A percentile compares a stretch with the other conserved stretches of the same genome.
Conservation (phyloP, 2,113 vertebrate genomes). For the Capricornis sumatraensis region DNA sequence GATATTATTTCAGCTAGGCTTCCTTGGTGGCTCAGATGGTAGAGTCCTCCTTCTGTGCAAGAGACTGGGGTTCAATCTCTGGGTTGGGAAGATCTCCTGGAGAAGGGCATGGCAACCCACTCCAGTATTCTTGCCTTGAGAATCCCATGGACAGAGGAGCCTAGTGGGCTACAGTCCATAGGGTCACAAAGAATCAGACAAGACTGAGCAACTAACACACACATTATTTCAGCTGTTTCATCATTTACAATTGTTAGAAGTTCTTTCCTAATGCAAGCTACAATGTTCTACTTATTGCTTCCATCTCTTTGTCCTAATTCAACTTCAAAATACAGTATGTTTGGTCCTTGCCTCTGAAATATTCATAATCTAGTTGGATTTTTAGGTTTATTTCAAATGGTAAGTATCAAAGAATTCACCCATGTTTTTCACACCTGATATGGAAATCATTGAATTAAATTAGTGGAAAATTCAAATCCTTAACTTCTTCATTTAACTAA, state of each 20-base stretch:
- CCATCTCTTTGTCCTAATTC: neutral
- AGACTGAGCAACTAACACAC: fast-evolving
- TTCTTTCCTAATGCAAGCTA: neutral
- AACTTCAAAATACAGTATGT: neutral
- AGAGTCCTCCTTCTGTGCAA: neutral
- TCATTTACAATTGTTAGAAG: neutral
- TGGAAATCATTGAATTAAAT: neutral
- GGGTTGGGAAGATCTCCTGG: neutral
- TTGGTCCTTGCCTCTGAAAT: neutral
- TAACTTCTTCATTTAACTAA: neutral
- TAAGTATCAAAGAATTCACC: neutral
- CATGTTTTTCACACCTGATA: neutral
- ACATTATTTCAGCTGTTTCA: neutral
- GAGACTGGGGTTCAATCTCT: fast-evolving
- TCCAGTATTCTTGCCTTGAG: neutral
- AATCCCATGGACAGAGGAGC: neutral
- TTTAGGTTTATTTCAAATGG: conserved; percentile 3
- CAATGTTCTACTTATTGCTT: neutral
- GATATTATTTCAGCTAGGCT: neutral
- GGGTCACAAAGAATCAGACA: neutral
- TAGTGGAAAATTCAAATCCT: neutral
- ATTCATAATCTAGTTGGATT: neutral
- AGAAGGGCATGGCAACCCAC: neutral
- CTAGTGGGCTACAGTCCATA: neutral
- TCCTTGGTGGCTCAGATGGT: neutral